phyloP scores from a whole-genome alignment of 2,888 invertebrate genomes.

The Eurytoma californica region DNA sequence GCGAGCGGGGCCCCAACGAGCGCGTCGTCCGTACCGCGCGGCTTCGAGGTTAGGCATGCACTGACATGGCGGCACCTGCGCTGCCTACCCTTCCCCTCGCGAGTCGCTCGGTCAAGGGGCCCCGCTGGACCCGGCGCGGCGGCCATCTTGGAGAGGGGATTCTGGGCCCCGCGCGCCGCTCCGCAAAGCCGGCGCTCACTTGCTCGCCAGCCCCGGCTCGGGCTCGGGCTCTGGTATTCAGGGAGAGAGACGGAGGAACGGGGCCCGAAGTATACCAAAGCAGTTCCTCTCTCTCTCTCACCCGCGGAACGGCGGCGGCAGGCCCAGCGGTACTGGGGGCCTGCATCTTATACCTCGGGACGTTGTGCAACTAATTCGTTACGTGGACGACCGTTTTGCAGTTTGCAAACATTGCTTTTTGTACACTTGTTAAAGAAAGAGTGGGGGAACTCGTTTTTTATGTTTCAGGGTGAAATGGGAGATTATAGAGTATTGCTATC shows the following conservation, averaged over 20 bases:
- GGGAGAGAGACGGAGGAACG: constrained; percentile 8
- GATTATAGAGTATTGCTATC: too few relatives aligned
- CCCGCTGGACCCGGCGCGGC: constrained; percentile 69
- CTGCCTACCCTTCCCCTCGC: constrained; percentile 68
- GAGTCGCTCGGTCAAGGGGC: constrained; percentile 64
- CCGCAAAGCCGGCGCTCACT: neutral
- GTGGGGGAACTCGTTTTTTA: too few relatives aligned
- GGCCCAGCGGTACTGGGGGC: neutral
- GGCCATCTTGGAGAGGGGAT: constrained; percentile 73
- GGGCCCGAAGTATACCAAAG: constrained; percentile 65
- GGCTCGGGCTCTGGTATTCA: constrained; percentile 11
- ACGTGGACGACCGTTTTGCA: too few relatives aligned
- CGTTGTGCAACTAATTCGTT: too few relatives aligned
- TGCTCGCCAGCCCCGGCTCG: constrained; percentile 2
- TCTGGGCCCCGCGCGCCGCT: constrained; percentile 45
- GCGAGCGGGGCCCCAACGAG: constrained; percentile 23
- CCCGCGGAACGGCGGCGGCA: neutral
- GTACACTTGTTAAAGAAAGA: too few relatives aligned
- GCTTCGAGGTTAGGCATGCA: constrained; percentile 74
- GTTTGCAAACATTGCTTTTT: too few relatives aligned
- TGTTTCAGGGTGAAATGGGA: too few relatives aligned
- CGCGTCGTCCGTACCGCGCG: constrained; percentile 64
- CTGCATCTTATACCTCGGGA: neutral
- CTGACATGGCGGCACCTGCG: constrained; percentile 75
- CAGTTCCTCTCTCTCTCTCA: too few relatives aligned